Evolutionary conservation across 2,797 vertebrate species (phyloP).

Genomic region (Tachyglossus aculeatus): DNA sequence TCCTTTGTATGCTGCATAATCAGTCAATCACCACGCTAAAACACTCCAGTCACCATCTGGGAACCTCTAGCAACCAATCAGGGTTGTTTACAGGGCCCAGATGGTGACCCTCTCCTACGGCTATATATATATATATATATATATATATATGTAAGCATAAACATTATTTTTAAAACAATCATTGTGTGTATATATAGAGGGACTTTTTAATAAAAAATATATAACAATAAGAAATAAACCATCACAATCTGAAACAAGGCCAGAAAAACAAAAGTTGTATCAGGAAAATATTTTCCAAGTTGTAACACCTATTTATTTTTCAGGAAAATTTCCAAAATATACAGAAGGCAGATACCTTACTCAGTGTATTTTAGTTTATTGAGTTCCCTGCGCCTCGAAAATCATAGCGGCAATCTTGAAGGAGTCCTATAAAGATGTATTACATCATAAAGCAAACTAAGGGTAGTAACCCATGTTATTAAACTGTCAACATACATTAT

Average conservation of each 20-base stretch:
- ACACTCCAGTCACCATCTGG: no score
- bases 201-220: constrained; percentile 47
- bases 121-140: no score
- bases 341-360: constrained; percentile 68
- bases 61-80: no score
- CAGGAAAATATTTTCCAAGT: constrained; percentile 67
- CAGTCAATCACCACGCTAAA: no score
- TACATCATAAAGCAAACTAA: constrained; percentile 78
- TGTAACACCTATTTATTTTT: constrained; percentile 72
- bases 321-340: constrained; percentile 74
- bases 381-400: constrained; percentile 70
- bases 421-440: constrained; percentile 72
- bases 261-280: constrained; percentile 70
- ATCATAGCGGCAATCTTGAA: constrained; percentile 63
- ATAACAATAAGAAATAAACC: constrained; percentile 51
- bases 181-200: constrained; percentile 52
- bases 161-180: no score
- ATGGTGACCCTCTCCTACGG: no score
- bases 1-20: no score
- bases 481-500: constrained; percentile 79
- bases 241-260: constrained; percentile 58
- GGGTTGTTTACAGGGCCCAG: no score
- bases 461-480: constrained; percentile 75
- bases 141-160: no score
- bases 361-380: constrained; percentile 69